A percentile compares a stretch with the other conserved stretches of the same genome.
Evolutionary conservation across 2,113 vertebrate genomes (phyloP).

Genomic region (Ondatra zibethicus): DNA sequence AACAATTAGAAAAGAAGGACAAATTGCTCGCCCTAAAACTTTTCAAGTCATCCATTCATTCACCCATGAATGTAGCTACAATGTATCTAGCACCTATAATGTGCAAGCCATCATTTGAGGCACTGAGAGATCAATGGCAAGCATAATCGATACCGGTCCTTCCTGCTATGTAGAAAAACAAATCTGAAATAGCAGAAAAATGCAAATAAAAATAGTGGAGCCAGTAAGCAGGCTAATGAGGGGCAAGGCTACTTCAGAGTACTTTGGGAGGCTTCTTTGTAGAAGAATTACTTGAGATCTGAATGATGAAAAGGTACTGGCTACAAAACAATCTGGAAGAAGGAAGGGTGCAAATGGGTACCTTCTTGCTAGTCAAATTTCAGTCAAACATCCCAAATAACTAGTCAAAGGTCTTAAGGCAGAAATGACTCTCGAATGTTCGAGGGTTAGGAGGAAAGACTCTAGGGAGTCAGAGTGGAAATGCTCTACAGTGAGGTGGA

Average conservation of each 20-base stretch:
- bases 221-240: background rate
- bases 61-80: background rate
- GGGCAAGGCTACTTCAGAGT: background rate
- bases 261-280: background rate
- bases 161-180: background rate
- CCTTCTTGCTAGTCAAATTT: conserved; percentile 28
- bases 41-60: conserved; percentile 39
- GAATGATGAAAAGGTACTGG: background rate
- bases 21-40: conserved; percentile 6
- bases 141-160: background rate
- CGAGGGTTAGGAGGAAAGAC: background rate
- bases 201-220: background rate
- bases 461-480: background rate
- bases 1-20: conserved; percentile 17
- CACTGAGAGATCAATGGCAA: background rate
- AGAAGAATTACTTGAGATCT: background rate
- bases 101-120: conserved; percentile 13
- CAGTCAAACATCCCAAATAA: background rate
- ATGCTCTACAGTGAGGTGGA: background rate
- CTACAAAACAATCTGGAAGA: background rate
- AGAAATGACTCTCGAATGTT: background rate
- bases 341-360: background rate
- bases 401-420: background rate
- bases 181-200: conserved; percentile 11
- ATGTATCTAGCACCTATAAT: background rate